Evolutionary conservation across 1,140 invertebrate genomes (phyloP).

Genomic region (Schlechtendalia chinensis): DNA sequence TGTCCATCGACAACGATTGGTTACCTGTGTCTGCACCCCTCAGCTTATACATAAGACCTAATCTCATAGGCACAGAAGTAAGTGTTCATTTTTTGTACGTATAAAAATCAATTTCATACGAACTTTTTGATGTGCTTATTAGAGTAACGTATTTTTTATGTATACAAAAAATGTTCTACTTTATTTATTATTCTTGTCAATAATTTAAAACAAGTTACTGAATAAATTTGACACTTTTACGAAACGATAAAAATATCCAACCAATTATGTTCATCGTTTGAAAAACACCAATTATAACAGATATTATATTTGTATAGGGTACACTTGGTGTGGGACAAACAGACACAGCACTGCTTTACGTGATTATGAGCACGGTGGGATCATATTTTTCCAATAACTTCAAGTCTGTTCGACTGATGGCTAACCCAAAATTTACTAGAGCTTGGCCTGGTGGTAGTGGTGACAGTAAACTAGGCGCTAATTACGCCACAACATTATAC

Average conservation of each 20-base stretch:
- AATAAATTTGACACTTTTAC: too few relatives aligned
- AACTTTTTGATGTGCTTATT: too few relatives aligned
- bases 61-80: slow-evolving; percentile 95
- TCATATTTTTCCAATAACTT: slow-evolving; percentile 78
- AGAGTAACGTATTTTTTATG: too few relatives aligned
- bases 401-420: slow-evolving; percentile 73
- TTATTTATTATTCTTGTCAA: too few relatives aligned
- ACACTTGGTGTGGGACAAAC: slow-evolving; percentile 84
- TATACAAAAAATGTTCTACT: too few relatives aligned
- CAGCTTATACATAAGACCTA: slow-evolving; percentile 94
- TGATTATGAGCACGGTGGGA: slow-evolving; percentile 89
- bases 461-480: slow-evolving; percentile 91
- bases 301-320: slow-evolving; percentile 63
- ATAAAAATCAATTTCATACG: too few relatives aligned
- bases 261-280: too few relatives aligned
- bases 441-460: slow-evolving; percentile 97
- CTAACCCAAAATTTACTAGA: slow-evolving; percentile 77
- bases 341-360: slow-evolving; percentile 82
- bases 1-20: slow-evolving; percentile 95
- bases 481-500: slow-evolving; percentile 83
- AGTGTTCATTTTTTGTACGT: slow-evolving; percentile 56
- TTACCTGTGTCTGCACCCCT: slow-evolving; percentile 85
- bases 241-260: too few relatives aligned
- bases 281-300: too few relatives aligned
- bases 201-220: too few relatives aligned